Conservation (phyloP, 2,113 vertebrate species). For the Lathamus discolor region DNA sequence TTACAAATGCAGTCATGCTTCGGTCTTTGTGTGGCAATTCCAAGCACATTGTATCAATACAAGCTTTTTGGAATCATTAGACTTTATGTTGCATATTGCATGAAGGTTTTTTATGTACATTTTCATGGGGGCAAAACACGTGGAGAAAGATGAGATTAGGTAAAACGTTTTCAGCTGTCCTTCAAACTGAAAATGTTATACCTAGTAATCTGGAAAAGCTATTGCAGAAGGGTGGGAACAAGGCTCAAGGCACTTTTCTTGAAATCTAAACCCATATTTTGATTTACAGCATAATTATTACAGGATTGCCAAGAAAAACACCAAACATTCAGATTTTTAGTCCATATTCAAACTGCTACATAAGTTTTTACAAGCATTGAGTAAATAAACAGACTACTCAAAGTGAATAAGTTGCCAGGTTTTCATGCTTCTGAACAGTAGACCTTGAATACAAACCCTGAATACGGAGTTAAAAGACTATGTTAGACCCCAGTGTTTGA, state of each 20-base stretch:
- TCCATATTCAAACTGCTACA: slow-evolving; percentile 14
- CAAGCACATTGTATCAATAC: neutral
- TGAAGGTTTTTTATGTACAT: neutral
- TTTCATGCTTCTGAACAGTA: slow-evolving; percentile 37
- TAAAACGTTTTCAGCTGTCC: neutral
- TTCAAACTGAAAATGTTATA: neutral
- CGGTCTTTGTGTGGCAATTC: neutral
- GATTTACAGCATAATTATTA: slow-evolving; percentile 21
- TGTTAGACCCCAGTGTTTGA: neutral
- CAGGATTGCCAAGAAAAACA: slow-evolving; percentile 8
- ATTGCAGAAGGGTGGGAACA: neutral
- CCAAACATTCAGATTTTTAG: neutral
- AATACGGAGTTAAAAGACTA: neutral
- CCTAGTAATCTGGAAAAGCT: neutral
- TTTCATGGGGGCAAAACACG: neutral
- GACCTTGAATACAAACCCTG: neutral
- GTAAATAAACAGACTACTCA: neutral
- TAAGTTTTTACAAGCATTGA: slow-evolving; percentile 1
- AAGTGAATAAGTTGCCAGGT: neutral
- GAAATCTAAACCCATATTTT: slow-evolving; percentile 2
- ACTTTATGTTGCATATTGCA: neutral
- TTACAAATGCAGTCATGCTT: neutral
- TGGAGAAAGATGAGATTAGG: neutral
- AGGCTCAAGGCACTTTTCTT: neutral
- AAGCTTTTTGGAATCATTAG: neutral